A percentile compares a stretch with the other conserved stretches of the same genome.
These are phyloP conservation scores for Drosophila quinaria DNA, from an alignment of 2,888 invertebrate species.

Conservation along the genomic window DNA sequence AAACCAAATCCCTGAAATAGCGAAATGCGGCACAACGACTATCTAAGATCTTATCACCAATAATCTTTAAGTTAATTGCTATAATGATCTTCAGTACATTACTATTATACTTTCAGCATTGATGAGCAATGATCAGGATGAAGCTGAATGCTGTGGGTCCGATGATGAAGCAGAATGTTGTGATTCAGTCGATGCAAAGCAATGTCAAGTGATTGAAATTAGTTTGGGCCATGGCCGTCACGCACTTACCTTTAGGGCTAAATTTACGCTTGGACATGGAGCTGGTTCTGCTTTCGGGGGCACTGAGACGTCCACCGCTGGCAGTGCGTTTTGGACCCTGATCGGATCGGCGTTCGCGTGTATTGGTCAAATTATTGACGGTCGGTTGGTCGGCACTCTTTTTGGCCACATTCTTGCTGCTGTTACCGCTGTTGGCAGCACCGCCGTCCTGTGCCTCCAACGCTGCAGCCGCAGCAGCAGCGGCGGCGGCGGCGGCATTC, in stretches of 20 bases:
- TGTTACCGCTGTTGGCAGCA: conserved; percentile 38
- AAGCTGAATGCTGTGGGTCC: conserved; percentile 4
- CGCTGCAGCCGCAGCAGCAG: conserved; percentile 29
- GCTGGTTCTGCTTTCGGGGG: conserved; percentile 55
- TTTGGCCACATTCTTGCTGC: conserved; percentile 78
- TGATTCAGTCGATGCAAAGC: conserved; percentile 25
- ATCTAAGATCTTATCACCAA: not conserved
- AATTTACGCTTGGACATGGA: conserved; percentile 76
- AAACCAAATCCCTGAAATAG: not conserved
- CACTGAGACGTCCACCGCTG: conserved; percentile 45
- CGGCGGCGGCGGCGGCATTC: conserved; percentile 38
- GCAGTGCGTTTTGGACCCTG: conserved; percentile 58
- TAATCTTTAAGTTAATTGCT: not conserved
- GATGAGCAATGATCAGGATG: conserved; percentile 20
- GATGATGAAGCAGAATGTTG: conserved; percentile 31
- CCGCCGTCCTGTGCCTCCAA: conserved; percentile 49
- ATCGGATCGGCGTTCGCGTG: conserved; percentile 71
- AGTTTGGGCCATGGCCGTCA: not conserved
- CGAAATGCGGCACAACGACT: not conserved
- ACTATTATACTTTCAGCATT: not conserved
- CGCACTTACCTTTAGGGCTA: conserved; percentile 76
- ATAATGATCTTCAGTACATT: not conserved
- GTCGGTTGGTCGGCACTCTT: conserved; percentile 74
- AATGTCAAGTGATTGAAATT: conserved; percentile 20
- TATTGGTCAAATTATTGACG: conserved; percentile 46